Evolutionary conservation across 2,888 invertebrate genomes (phyloP), one percentile per base, ranked within the genome.

Genomic region (Subacronicta megacephala): DNA sequence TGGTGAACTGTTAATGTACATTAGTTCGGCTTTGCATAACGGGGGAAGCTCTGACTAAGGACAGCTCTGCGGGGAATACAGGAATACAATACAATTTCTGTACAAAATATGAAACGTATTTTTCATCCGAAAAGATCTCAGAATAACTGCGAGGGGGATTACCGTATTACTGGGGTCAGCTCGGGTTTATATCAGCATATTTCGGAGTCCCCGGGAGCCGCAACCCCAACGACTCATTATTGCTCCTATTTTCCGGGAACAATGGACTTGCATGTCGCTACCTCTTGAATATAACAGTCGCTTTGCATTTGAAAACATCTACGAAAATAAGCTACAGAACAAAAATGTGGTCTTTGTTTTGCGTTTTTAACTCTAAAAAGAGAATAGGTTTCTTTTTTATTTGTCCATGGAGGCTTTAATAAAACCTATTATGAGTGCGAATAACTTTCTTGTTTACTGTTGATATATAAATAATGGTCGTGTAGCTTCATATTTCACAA

Each of bases 221-320:
- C 56, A 58, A 74, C 62, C 62, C 72, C 64, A 53, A 56, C 57
- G 62, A 65, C 72, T 78, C 72, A 74, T 74, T 78, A 77, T 51
- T 43, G 45, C 58, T 51, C 57, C 58, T 51, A 72, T 65, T 72
- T 70, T 68, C 61, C 53, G 61, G 63, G 55, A 71, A 78, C 72
- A 77, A 77, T 73, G 77, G 60, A 51, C 60, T 58, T 66, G 54
- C 47, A 62, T 69, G 59, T 56, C 57, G 16, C 40, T 49, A 44
- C 50, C 72, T 57, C 17, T 41, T 38, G 58, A 60, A 60, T 69
- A 70, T 71, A 63, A 67, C 64, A 54, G 63, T 68, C 53, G 60
- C 64, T 59, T 72, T 51, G 45, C 57, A 58, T 72, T 70, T 67
- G 42, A 58, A 65, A 72, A 62, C 62, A 58, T 70, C 55, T 53